Evolutionary conservation across 2,797 vertebrate species (phyloP).

Genomic region (Pipistrellus pygmaeus): DNA sequence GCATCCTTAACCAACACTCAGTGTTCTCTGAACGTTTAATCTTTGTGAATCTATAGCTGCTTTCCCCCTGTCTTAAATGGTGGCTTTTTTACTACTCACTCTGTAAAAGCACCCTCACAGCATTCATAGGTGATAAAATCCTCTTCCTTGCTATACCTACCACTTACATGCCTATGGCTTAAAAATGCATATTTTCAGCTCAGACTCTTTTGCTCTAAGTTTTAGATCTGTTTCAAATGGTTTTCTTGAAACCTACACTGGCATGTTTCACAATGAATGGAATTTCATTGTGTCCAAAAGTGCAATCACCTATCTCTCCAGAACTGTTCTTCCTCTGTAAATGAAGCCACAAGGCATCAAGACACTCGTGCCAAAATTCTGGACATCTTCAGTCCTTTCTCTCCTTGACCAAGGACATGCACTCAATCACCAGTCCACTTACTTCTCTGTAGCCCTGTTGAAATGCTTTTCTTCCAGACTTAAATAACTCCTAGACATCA

Average conservation of each 20-base stretch:
- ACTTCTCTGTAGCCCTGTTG: neutral
- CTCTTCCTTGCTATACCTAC: neutral
- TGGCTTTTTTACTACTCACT: neutral
- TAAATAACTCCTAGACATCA: neutral
- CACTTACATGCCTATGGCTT: neutral
- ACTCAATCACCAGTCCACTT: neutral
- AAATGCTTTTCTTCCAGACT: neutral
- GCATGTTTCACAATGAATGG: neutral
- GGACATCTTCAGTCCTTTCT: neutral
- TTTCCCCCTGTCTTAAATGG: neutral
- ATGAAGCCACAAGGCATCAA: neutral
- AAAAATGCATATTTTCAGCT: neutral
- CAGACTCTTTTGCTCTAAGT: neutral
- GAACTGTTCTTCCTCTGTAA: neutral
- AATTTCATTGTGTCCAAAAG: neutral
- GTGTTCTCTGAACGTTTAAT: constrained; percentile 3
- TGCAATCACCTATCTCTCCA: neutral
- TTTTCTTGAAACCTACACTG: neutral
- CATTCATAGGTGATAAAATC: neutral
- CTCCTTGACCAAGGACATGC: neutral
- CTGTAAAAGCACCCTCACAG: neutral
- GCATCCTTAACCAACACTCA: neutral
- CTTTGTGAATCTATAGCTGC: neutral
- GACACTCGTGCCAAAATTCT: neutral
- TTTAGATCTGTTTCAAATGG: constrained; percentile 6